Evolutionary conservation across 2,888 invertebrate species (phyloP).

Genomic region (Cryptophagus acutangulus): DNA sequence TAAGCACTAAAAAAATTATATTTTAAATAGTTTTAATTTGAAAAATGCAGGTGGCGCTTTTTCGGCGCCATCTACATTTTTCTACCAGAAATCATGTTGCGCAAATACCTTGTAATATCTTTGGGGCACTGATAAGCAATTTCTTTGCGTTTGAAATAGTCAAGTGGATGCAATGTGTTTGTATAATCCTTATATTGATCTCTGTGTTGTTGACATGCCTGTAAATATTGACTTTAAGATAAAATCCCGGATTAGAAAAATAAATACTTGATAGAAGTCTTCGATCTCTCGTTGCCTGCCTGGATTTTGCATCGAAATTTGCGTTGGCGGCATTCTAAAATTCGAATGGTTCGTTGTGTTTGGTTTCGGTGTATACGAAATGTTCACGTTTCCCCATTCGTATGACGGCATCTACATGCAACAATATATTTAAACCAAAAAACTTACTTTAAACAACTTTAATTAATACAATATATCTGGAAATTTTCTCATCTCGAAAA

Average conservation of each 20-base stretch:
- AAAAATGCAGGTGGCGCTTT: no score
- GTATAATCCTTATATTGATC: constrained; percentile 59
- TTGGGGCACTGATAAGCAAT: constrained; percentile 55
- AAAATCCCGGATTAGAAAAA: not conserved
- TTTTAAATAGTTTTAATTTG: not conserved
- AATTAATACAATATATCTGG: constrained; percentile 42
- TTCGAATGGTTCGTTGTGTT: constrained; percentile 40
- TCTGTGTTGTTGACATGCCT: constrained; percentile 58
- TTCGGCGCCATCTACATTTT: not conserved
- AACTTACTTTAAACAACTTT: constrained; percentile 6
- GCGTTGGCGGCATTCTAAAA: constrained; percentile 39
- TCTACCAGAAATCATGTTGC: no score
- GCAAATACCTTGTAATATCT: constrained; percentile 50
- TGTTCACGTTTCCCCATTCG: constrained; percentile 44
- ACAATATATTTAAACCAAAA: not conserved
- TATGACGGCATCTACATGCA: constrained; percentile 42
- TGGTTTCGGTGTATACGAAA: constrained; percentile 43
- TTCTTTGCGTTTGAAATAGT: constrained; percentile 52
- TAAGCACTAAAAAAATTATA: constrained; percentile 46
- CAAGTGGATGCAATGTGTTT: constrained; percentile 54
- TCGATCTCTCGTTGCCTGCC: constrained; percentile 47
- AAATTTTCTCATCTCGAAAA: constrained; percentile 46
- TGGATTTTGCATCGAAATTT: constrained; percentile 44
- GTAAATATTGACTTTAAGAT: constrained; percentile 13
- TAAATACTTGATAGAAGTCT: constrained; percentile 47